Conservation (phyloP, 1,140 invertebrate species). For the Gryon sp. region DNA sequence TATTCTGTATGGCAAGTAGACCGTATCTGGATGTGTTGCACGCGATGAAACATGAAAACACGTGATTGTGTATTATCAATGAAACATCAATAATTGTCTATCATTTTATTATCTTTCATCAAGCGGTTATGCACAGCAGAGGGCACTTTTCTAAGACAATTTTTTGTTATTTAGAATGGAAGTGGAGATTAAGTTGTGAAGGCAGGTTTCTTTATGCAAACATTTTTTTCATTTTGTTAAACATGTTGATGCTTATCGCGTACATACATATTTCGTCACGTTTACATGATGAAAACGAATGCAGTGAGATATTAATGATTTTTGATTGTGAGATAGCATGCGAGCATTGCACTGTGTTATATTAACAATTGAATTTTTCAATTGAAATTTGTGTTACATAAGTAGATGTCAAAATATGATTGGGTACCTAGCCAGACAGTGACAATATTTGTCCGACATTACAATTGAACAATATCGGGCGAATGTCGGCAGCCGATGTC, state of each 20-base stretch:
- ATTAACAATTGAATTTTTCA: conserved; percentile 7
- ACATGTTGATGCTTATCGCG: conserved; percentile 40
- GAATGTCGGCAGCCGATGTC: too few species aligned
- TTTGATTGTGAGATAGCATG: not conserved
- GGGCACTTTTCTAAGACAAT: conserved; percentile 19
- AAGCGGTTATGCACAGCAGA: conserved; percentile 29
- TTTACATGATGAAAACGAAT: conserved; percentile 33
- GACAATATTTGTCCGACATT: too few species aligned
- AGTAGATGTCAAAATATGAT: too few species aligned
- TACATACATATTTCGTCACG: conserved; percentile 50
- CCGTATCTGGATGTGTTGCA: conserved; percentile 53
- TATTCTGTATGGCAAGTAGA: conserved; percentile 58
- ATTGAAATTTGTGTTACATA: too few species aligned
- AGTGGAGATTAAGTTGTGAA: conserved; percentile 51
- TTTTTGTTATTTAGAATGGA: conserved; percentile 20
- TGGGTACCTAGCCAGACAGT: too few species aligned
- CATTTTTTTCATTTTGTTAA: conserved; percentile 28
- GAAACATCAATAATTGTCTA: conserved; percentile 58
- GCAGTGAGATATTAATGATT: conserved; percentile 22
- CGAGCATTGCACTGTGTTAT: not conserved
- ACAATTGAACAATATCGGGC: too few species aligned
- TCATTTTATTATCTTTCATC: conserved; percentile 55
- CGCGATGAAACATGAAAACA: conserved; percentile 55
- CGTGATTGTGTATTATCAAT: conserved; percentile 54
- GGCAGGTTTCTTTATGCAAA: conserved; percentile 40